Base-by-base conservation (phyloP, 2,888 invertebrate genomes). In the Drosophila pullipes region DNA sequence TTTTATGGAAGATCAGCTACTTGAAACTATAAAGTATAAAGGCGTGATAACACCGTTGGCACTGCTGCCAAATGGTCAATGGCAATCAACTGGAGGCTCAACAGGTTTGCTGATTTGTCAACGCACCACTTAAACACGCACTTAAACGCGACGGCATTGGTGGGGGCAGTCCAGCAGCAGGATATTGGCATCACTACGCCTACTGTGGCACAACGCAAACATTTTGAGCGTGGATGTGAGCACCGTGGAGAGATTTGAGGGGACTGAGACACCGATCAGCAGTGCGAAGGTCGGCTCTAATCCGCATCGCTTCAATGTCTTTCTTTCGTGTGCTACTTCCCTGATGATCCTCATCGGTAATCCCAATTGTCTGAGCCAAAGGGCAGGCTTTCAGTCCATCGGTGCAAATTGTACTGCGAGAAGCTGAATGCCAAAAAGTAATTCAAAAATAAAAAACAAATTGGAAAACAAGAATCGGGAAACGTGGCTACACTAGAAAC, bases 171-270 rank as follows among this genome's bases (percentile, higher is more conserved):
- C 22, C 25, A 75, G 1, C 86, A 92, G 76, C 69, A 91, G 66
- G 94, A 95, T 70, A 95, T 95, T 73, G 95, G 95, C 0, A 93
- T 95, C 28, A 93, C 95, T 33, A 94, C 95, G 9, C 95, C 95
- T 95, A 95, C n/a, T 80, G 93, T 78, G 55, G 76, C 81, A 22
- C 92, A 92, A 76, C 85, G 89, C 65, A 87, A 86, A 57, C 88
- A 89, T 58, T 91, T 93, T 69, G 76, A 78, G 31, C 37, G 93
- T 96, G 5, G 95, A 95, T 83, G 95, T 96, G 54, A 97, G 97
- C 1, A 96, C 97, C 0, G 97, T 97, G 0, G 97, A 98, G 92
- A 95, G 96, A 35, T 98, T 97, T 93, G 97, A 25, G 92, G 98
- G 98, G 0, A 96, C 96, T 73, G 98, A 98, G 92, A 96, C 96